Evolutionary conservation across 2,113 vertebrate species (phyloP), one percentile per base, ranked within the genome.

Genomic region (Aramus guarauna): DNA sequence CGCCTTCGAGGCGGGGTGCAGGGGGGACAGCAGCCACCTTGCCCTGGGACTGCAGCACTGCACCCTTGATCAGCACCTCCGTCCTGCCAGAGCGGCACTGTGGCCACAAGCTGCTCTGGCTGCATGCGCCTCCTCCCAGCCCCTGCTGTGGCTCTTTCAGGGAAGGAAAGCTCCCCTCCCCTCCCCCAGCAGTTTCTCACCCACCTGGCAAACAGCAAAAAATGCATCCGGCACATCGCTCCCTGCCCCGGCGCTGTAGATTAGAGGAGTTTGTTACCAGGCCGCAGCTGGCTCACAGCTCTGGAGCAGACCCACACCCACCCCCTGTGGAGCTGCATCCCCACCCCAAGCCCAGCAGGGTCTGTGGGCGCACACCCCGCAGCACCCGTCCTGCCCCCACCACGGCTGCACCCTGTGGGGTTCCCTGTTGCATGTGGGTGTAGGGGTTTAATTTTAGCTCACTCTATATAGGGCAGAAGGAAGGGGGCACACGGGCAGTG

Each of bases 1-100:
- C 4, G 5, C 63, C 52, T 37, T 15, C 2, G 3, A 29, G 45
- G 69, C 9, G 5, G 0, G 0, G 20, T 9, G 58, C 13, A 0
- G 6, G 3, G 26, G 72, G 9, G 50, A 14, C 20, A 15, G 43
- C 15, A 9, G 55, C 47, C 15, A 36, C 48, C 27, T 72, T 11
- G 19, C 20, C n/a, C 36, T 12, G 59, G 34, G 8, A 17, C 5
- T 6, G 62, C 71, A 39, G 62, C 73, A 12, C 80, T 1, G 47
- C 69, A 59, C 90, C 94, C 79, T 80, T 53, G 5, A 36, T 36
- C 92, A 85, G 92, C 92, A 75, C 53, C 72, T 93, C 88, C 10
- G 22, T 95, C 92, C 92, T 68, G 52, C 48, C 59, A 5, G 19
- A 9, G 62, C 3, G 6, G 81, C 71, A 8, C 15, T 9, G 52